These are phyloP conservation scores for Hozukius guyotensis DNA, from an alignment of 2,797 vertebrate species.

Conservation along the genomic window DNA sequence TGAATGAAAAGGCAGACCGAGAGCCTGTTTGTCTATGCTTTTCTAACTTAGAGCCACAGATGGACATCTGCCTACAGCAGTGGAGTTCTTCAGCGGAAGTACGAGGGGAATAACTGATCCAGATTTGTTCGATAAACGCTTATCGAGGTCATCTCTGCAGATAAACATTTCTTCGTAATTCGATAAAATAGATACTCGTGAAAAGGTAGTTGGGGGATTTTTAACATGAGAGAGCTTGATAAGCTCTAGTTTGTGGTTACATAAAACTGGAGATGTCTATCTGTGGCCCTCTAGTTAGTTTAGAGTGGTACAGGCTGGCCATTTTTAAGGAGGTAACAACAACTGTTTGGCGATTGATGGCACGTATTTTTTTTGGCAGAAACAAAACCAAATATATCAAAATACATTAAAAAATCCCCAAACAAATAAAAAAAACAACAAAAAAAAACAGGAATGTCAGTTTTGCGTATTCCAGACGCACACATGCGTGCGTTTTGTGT, in stretches of 20 bases:
- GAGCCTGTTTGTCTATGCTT: conserved; percentile 66
- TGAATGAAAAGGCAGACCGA: conserved; percentile 79
- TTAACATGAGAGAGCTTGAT: conserved; percentile 9
- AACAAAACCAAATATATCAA: conserved; percentile 76
- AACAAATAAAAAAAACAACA: conserved; percentile 30
- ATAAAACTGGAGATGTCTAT: conserved; percentile 62
- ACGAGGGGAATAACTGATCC: conserved; percentile 22
- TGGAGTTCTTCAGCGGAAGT: conserved; percentile 14
- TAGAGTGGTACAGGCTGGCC: conserved; percentile 68
- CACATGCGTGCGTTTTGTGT: conserved; percentile 38
- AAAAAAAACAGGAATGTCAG: conserved; percentile 76
- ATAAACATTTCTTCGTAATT: conserved; percentile 22
- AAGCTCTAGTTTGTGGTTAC: conserved; percentile 5
- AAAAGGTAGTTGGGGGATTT: conserved; percentile 35
- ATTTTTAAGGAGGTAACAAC: conserved; percentile 80
- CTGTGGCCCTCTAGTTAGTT: conserved; percentile 60
- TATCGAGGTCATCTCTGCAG: background rate
- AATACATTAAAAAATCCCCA: conserved; percentile 71
- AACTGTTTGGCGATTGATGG: conserved; percentile 77
- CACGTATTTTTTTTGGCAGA: conserved; percentile 68
- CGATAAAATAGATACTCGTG: background rate
- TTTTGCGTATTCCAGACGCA: conserved; percentile 70
- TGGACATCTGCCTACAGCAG: conserved; percentile 65
- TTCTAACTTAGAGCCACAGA: conserved; percentile 71
- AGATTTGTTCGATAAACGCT: conserved; percentile 12